Base-by-base conservation (phyloP, 2,113 vertebrate species). In the Nothobranchius kuhntae region DNA sequence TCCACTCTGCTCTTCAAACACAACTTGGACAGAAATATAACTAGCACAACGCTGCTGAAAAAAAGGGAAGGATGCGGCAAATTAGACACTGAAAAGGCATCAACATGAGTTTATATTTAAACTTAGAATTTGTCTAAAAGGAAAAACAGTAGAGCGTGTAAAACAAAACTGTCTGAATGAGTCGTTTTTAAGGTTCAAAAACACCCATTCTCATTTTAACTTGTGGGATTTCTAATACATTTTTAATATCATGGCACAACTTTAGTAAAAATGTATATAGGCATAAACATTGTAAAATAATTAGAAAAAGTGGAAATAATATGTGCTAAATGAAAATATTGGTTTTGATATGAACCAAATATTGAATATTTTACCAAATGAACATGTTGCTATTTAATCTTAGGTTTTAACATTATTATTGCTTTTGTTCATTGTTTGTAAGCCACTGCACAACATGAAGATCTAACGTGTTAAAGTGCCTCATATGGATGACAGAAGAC, bases 1-100 rank as follows among this genome's bases (percentile, higher is more conserved):
- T 78, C 61, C 68, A 47, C 68, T 45, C 56, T 67, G 68, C 71
- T 79, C 89, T 87, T 91, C 89, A 90, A 92, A 91, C 81, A 66
- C 50, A 47, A 56, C 71, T 70, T 64, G 55, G 79, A 81, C 21
- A 21, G 21, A 77, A 30, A 30, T 30, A 30, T 3, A 30, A 30
- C 2, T 30, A 30, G 4, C 61, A 71, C 40, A 78, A 40, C 14
- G 69, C 68, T 55, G 47, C 42, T 65, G 59, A 68, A 69, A 61
- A 51, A 65, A 64, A 45, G 48, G 38, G 42, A 53, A 70, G 68
- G 71, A 73, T 4, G 30, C 4, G 30, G 30, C 30, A 52, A 7
- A 87, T 84, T 68, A 82, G 90, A 82, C 72, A 87, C 65, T 87
- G 87, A 88, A 64, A 71, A 60, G 75, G 57, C 15, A 50, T 48